Percentiles rank a stretch among this genome's conserved stretches.
Evolutionary conservation across 2,797 vertebrate genomes (phyloP).

Genomic region (Philypnodon macrostomus): DNA sequence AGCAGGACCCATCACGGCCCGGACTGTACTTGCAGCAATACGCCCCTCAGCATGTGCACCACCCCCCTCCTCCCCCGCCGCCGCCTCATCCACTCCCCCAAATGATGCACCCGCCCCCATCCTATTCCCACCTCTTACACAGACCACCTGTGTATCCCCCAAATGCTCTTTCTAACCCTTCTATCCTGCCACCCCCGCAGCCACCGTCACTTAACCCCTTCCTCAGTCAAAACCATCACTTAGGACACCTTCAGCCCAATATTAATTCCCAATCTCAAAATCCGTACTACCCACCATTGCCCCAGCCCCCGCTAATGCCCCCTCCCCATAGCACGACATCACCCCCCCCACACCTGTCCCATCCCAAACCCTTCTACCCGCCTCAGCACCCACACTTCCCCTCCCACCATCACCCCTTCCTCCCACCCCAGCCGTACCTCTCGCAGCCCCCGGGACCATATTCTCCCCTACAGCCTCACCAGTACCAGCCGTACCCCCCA

Average conservation of each 20-base stretch:
- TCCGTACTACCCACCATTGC: constrained; percentile 31
- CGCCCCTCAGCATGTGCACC: constrained; percentile 43
- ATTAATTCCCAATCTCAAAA: constrained; percentile 43
- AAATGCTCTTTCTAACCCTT: background rate
- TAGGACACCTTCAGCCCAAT: constrained; percentile 37
- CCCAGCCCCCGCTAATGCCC: constrained; percentile 51
- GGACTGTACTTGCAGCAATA: constrained; percentile 61
- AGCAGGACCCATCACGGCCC: constrained; percentile 21
- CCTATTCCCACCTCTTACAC: constrained; percentile 47
- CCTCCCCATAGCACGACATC: constrained; percentile 57
- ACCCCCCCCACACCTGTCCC: constrained; percentile 52
- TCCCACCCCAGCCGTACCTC: constrained; percentile 50
- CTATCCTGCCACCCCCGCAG: constrained; percentile 20
- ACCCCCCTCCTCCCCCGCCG: constrained; percentile 17
- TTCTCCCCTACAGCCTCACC: constrained; percentile 44
- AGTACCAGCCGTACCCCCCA: constrained; percentile 45
- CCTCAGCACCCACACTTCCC: constrained; percentile 48
- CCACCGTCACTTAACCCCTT: constrained; percentile 40
- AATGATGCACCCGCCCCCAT: constrained; percentile 48
- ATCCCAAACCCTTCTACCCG: constrained; percentile 58
- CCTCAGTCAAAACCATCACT: constrained; percentile 38
- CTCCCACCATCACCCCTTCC: constrained; percentile 53
- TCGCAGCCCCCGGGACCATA: constrained; percentile 22
- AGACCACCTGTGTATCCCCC: constrained; percentile 38
- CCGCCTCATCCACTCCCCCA: constrained; percentile 39